phyloP scores from a whole-genome alignment of 2,888 invertebrate species.

The Caenorhabditis imperialis region DNA sequence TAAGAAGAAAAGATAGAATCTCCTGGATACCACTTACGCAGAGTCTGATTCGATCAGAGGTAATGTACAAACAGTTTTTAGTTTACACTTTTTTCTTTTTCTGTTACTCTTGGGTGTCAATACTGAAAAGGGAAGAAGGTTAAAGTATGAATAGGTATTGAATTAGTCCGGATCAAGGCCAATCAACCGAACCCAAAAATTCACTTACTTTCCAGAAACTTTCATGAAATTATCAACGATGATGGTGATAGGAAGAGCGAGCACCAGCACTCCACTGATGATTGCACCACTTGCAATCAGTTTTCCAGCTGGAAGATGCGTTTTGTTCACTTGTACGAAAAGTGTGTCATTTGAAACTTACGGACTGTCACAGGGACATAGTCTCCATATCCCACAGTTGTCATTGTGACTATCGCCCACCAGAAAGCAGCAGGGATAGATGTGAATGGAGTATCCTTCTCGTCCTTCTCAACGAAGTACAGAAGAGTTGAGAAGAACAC shows the following conservation, averaged over 20 bases:
- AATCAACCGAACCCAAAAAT: no score
- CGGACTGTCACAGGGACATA: constrained; percentile 72
- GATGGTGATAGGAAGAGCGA: constrained; percentile 77
- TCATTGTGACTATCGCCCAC: constrained; percentile 77
- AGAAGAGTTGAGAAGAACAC: constrained; percentile 76
- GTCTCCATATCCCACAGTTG: constrained; percentile 75
- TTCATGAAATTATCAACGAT: constrained; percentile 78
- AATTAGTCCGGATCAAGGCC: constrained; percentile 1
- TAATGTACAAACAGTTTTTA: constrained; percentile 49
- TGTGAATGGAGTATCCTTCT: constrained; percentile 74
- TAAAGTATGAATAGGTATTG: not conserved
- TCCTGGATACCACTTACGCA: constrained; percentile 39
- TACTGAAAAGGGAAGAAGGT: constrained; percentile 47
- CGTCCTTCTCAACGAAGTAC: constrained; percentile 75
- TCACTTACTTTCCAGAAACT: constrained; percentile 74
- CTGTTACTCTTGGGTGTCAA: constrained; percentile 52
- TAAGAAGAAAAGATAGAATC: constrained; percentile 19
- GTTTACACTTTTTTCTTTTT: constrained; percentile 3
- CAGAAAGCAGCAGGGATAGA: constrained; percentile 76
- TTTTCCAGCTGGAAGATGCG: constrained; percentile 66
- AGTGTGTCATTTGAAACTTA: constrained; percentile 42
- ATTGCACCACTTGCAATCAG: constrained; percentile 76
- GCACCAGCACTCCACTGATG: constrained; percentile 73
- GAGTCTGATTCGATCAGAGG: constrained; percentile 27
- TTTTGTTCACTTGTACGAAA: not conserved